Evolutionary conservation across 1,140 invertebrate species (phyloP), one percentile per base, ranked within the genome.

Genomic region (Cherax quadricarinatus): DNA sequence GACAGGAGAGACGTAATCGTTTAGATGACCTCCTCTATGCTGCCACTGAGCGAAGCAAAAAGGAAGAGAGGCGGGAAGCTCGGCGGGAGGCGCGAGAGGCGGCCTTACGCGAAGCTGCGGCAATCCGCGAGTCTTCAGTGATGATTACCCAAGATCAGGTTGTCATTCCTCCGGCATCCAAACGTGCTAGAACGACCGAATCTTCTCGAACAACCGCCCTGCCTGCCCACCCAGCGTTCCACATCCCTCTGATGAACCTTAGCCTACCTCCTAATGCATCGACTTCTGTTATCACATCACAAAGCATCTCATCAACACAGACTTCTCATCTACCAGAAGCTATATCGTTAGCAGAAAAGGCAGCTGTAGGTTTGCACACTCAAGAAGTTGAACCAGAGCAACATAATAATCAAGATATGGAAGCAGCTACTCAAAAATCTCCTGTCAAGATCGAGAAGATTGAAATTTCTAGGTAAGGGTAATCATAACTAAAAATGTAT

Each of bases 1-100:
- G 91, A 48, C 91, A 92, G 81, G 91, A 92, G 30, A 87, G 91
- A 62, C 86, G 91, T 21, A 92, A 92, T 79, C 91, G 91, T 41
- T 66, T 92, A 18, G 91, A 92, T 51, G 86, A 92, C 81, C 86
- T 92, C n/a, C 86, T 92, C 0, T 92, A 92, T 66, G 91, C 91
- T 60, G 91, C 91, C 49, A 92, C 91, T 12, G 91, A 92, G n/a
- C 91, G 91, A 10, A 92, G 91, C 53, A 92, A 92, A 51, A 92
- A 92, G 80, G 91, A 92, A 18, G 91, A 92, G 80, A 73, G 91
- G 82, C 80, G 91, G 51, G 91, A 92, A 73, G 91, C 91, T 60
- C 85, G 86, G 12, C 86, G 91, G 3, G 91, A 92, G 81, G 91
- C 91, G 14, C 78, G 91, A 24, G 91, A 92, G 86, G 91, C 91